A percentile compares a stretch with the other conserved stretches of the same genome.
Conservation (phyloP, 2,797 vertebrate genomes). For the Microctenopoma steveboyesi region DNA sequence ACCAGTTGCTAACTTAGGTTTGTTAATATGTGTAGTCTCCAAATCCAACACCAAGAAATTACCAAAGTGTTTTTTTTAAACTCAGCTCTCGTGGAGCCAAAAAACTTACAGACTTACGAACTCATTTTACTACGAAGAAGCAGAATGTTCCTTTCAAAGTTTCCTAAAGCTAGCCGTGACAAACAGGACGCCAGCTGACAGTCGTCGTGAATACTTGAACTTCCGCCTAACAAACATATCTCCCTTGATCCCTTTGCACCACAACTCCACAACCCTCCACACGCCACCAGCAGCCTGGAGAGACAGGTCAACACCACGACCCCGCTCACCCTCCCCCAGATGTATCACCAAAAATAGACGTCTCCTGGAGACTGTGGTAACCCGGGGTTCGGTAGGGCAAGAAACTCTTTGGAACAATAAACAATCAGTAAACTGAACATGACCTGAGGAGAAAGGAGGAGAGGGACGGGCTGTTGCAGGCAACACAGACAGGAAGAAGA, state of each 20-base stretch:
- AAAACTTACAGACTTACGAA: not conserved
- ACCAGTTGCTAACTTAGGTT: not conserved
- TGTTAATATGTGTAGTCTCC: not conserved
- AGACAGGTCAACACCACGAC: conserved; percentile 61
- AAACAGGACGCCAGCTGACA: conserved; percentile 47
- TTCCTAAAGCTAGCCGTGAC: conserved; percentile 7
- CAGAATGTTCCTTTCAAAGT: not conserved
- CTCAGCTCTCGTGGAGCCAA: not conserved
- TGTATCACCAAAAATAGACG: conserved; percentile 71
- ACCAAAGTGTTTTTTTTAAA: not conserved
- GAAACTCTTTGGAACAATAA: conserved; percentile 67
- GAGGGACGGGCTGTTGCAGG: conserved; percentile 27
- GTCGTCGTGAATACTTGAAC: conserved; percentile 27
- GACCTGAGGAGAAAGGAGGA: conserved; percentile 47
- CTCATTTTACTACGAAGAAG: too few species aligned
- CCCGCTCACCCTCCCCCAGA: conserved; percentile 50
- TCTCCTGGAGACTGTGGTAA: conserved; percentile 44
- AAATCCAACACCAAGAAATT: not conserved
- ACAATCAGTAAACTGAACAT: conserved; percentile 70
- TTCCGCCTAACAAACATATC: conserved; percentile 30
- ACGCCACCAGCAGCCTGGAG: conserved; percentile 33
- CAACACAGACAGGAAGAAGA: conserved; percentile 2
- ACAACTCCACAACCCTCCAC: not conserved
- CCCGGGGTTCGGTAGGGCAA: conserved; percentile 33
- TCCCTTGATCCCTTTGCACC: conserved; percentile 38